A percentile compares a stretch with the other conserved stretches of the same genome.
Evolutionary conservation across 2,888 invertebrate genomes (phyloP).

Genomic region (Acanthosepion lycidas): DNA sequence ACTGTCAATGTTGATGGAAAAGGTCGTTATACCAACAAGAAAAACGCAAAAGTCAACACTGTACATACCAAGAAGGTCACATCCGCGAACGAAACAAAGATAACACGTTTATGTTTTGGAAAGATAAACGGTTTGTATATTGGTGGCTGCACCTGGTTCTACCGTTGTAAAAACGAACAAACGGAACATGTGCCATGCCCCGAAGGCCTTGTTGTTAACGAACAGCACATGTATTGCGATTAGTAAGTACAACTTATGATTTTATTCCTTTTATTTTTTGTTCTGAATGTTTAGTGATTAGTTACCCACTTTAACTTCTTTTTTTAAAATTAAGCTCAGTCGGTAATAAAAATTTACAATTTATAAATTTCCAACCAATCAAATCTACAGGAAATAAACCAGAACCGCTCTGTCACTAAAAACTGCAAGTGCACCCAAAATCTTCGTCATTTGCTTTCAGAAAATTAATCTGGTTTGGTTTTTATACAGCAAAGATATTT

Average conservation of each 20-base stretch:
- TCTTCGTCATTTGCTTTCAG: no score
- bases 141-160: slow-evolving; percentile 55
- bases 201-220: slow-evolving; percentile 53
- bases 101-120: slow-evolving; percentile 48
- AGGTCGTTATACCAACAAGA: background rate
- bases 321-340: background rate
- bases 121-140: slow-evolving; percentile 55
- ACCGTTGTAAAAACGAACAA: slow-evolving; percentile 53
- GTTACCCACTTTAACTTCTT: background rate
- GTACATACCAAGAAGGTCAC: background rate
- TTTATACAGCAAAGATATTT: no score
- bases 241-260: slow-evolving; percentile 51
- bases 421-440: background rate
- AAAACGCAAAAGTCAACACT: background rate
- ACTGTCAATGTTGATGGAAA: background rate
- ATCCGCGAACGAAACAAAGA: background rate
- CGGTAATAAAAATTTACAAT: background rate
- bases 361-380: no score
- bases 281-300: background rate
- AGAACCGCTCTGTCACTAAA: background rate
- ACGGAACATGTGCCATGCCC: slow-evolving; percentile 54
- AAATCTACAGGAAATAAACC: background rate
- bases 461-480: no score
- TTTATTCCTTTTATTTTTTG: background rate
- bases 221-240: slow-evolving; percentile 56